Conservation (phyloP, 2,113 vertebrate genomes). For the Scomber colias region DNA sequence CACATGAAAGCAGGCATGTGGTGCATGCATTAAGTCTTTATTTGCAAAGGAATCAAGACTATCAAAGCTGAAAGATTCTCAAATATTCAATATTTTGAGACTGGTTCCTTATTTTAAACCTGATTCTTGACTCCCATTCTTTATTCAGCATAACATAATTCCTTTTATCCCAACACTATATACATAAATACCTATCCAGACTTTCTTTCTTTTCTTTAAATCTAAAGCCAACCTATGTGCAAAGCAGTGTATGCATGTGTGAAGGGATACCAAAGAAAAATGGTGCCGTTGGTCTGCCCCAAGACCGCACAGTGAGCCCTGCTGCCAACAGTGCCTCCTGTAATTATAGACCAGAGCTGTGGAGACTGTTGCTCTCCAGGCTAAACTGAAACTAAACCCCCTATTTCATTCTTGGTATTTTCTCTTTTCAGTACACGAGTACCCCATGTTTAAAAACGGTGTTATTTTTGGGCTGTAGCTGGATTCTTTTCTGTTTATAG, state of each 20-base stretch:
- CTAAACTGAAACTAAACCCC: constrained; percentile 79
- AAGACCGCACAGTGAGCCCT: constrained; percentile 63
- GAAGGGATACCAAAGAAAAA: constrained; percentile 66
- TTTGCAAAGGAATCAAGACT: neutral
- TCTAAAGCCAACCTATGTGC: constrained; percentile 32
- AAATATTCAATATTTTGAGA: neutral
- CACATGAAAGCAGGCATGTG: constrained; percentile 14
- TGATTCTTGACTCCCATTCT: constrained; percentile 7
- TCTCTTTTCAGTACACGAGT: constrained; percentile 67
- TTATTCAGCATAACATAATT: constrained; percentile 2
- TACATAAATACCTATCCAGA: constrained; percentile 13
- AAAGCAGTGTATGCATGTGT: constrained; percentile 52
- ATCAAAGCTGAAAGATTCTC: constrained; percentile 3
- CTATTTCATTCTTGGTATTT: constrained; percentile 78
- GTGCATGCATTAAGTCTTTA: constrained; percentile 1
- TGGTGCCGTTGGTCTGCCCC: constrained; percentile 75
- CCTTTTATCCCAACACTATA: neutral
- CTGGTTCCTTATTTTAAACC: neutral
- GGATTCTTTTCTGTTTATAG: constrained; percentile 68
- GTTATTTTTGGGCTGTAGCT: constrained; percentile 78
- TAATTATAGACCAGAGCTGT: constrained; percentile 80
- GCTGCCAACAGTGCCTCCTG: constrained; percentile 77
- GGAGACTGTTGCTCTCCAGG: constrained; percentile 73
- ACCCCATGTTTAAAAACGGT: constrained; percentile 72
- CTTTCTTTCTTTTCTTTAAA: constrained; percentile 27